phyloP scores from a whole-genome alignment of 2,113 vertebrate species.

The Oryzias celebensis region DNA sequence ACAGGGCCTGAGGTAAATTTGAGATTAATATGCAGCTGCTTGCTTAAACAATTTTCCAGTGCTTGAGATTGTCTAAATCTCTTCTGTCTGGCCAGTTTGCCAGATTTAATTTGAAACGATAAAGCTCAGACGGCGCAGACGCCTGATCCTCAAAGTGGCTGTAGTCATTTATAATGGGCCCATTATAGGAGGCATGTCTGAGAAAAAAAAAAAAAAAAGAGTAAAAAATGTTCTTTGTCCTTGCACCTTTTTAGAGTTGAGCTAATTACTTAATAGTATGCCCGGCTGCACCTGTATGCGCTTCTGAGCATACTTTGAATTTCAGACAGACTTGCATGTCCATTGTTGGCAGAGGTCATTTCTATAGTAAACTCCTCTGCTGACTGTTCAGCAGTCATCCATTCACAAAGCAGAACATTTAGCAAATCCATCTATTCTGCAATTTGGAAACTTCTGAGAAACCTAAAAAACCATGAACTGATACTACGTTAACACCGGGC shows the following conservation, averaged over 20 bases:
- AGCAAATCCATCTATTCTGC: too few species aligned
- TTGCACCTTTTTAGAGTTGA: conserved; percentile 36
- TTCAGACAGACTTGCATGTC: conserved; percentile 16
- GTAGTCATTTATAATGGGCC: conserved; percentile 54
- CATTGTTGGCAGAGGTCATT: conserved; percentile 58
- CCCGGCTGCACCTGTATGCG: neutral
- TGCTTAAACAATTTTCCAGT: conserved; percentile 45
- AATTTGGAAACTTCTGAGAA: conserved; percentile 20
- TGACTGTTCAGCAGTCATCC: conserved; percentile 67
- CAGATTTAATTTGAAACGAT: conserved; percentile 70
- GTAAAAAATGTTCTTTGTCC: conserved; percentile 22
- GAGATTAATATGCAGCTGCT: conserved; percentile 68
- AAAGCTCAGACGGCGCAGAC: conserved; percentile 56
- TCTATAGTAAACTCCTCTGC: conserved; percentile 76
- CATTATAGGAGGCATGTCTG: conserved; percentile 42
- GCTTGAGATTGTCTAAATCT: conserved; percentile 66
- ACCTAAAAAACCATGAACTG: conserved; percentile 6
- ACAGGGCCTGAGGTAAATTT: conserved; percentile 49
- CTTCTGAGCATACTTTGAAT: neutral
- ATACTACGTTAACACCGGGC: too few species aligned
- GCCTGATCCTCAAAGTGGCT: conserved; percentile 52
- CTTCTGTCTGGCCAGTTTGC: conserved; percentile 61
- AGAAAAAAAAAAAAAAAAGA: conserved; percentile 2
- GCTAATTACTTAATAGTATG: conserved; percentile 16
- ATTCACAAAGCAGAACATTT: conserved; percentile 46